Base-by-base conservation (phyloP, 2,113 vertebrate genomes). In the Calonectris borealis region DNA sequence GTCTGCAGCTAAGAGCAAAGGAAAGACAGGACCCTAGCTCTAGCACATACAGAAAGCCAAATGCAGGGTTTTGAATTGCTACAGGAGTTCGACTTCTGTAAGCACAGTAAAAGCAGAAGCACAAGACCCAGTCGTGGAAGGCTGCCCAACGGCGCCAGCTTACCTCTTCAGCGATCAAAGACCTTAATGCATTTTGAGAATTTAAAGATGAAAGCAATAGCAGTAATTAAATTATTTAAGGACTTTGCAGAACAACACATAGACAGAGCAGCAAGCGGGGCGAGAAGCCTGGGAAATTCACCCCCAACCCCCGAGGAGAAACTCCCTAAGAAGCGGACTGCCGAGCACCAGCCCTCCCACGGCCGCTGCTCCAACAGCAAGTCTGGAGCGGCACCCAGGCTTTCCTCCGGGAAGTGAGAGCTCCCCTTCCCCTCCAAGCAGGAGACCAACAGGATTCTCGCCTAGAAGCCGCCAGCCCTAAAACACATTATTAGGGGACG, bases 81-180 rank as follows among this genome's bases (percentile, higher is more conserved):
- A 54, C 10, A 15, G 52, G 36, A 68, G 61, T 12, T 81, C 82
- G 77, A 83, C 42, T 82, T 65, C 78, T 13, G 49, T 3, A 79
- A 82, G 88, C 87, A 62, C 54, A 83, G 85, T 14, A 52, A 36
- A 75, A 90, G 91, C 91, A 79, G 60, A 81, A 95, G 96, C 91
- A 57, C 34, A 17, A 42, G 75, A 40, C 42, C 1, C 14, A 48
- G 87, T 8, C 0, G 1, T 16, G 65, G 86, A 57, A 87, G 83
- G 72, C 68, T 42, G 88, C 79, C 77, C 80, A 49, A 3, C 1
- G 22, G 75, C 17, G 0, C 68, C 8, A 0, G 51, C 61, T 77
- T 19, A 46, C 68, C 29, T 69, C 57, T 42, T 32, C 84, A 79
- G 81, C 42, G 0, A 80, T 7, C 83, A 65, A 27, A 88, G 62